Evolutionary conservation across 2,888 invertebrate genomes (phyloP).

Genomic region (Ormyrus thymus): DNA sequence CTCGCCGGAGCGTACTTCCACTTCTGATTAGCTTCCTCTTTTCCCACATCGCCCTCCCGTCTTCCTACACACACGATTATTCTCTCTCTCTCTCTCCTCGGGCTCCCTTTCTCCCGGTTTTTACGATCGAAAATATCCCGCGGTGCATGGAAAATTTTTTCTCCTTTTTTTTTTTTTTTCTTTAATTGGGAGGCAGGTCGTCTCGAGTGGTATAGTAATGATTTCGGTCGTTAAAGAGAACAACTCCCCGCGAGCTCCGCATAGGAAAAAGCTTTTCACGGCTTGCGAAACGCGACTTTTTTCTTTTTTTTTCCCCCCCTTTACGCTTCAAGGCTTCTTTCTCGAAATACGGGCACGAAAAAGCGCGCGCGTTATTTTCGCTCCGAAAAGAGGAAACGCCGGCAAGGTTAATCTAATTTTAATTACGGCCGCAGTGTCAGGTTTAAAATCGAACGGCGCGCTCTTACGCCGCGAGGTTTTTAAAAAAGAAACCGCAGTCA

Average conservation of each 20-base stretch:
- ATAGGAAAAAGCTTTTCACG: too few species aligned
- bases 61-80: slow-evolving; percentile 2
- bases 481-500: slow-evolving; percentile 34
- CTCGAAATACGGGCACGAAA: not conserved
- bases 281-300: not conserved
- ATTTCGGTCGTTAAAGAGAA: slow-evolving; percentile 6
- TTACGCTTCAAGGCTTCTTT: not conserved
- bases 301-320: too few species aligned
- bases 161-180: slow-evolving; percentile 8
- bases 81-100: not conserved
- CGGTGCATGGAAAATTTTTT: not conserved
- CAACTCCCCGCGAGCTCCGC: not conserved
- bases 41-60: slow-evolving; percentile 67
- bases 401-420: slow-evolving; percentile 51
- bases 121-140: too few species aligned
- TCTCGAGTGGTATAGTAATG: not conserved
- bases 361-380: not conserved
- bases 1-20: slow-evolving; percentile 73
- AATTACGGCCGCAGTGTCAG: slow-evolving; percentile 35
- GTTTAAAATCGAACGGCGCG: slow-evolving; percentile 26
- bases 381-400: slow-evolving; percentile 29
- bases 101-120: slow-evolving; percentile 5
- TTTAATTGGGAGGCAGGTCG: not conserved
- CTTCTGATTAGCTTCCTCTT: slow-evolving; percentile 75
- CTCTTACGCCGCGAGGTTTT: not conserved